These are phyloP conservation scores for Diloba caeruleocephala DNA, from an alignment of 2,888 invertebrate genomes.

Conservation along the genomic window DNA sequence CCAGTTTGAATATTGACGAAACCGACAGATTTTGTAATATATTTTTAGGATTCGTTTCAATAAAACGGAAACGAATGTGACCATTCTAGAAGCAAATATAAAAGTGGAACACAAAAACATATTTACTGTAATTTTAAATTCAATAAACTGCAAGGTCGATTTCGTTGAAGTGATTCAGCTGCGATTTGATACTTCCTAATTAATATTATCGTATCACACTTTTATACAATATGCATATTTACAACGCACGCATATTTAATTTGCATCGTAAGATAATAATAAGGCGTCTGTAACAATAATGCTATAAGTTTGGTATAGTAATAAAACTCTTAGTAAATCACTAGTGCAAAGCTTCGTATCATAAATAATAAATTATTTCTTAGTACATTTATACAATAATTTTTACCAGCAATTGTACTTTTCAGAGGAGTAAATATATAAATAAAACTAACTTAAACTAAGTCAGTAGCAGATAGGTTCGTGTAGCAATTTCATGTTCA, in stretches of 20 bases:
- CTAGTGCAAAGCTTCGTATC: too few species aligned
- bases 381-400: too few species aligned
- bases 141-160: slow-evolving; percentile 24
- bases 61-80: background rate
- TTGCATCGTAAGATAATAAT: slow-evolving; percentile 10
- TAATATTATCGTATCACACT: slow-evolving; percentile 1
- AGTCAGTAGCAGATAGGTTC: too few species aligned
- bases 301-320: too few species aligned
- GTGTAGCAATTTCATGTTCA: too few species aligned
- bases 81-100: slow-evolving; percentile 10
- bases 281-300: background rate
- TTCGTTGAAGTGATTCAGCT: slow-evolving; percentile 15
- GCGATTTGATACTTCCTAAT: slow-evolving; percentile 21
- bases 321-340: too few species aligned
- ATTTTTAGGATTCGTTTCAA: background rate
- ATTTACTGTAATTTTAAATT: slow-evolving; percentile 6
- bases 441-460: too few species aligned
- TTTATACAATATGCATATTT: background rate
- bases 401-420: too few species aligned
- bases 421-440: too few species aligned
- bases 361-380: too few species aligned
- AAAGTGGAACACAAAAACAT: slow-evolving; percentile 13
- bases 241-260: background rate
- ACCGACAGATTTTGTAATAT: background rate
- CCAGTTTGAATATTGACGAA: background rate